Conservation (phyloP, 1,140 invertebrate genomes). For the Camponotus vicinus region DNA sequence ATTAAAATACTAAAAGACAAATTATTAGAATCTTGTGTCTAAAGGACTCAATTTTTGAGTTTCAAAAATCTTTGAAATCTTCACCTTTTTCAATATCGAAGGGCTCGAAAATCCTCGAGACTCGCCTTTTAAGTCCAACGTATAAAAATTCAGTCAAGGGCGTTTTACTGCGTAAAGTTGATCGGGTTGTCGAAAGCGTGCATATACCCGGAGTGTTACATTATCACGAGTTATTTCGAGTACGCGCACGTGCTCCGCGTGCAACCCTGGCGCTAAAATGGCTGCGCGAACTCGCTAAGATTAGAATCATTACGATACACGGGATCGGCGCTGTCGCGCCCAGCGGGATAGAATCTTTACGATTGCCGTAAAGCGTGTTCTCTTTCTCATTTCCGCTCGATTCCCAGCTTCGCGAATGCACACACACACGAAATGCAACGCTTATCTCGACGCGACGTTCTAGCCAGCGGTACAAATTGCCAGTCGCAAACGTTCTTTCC, state of each 20-base stretch:
- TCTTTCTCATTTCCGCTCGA: constrained; percentile 56
- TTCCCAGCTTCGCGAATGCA: constrained; percentile 33
- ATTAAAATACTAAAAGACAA: background rate
- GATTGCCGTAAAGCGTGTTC: constrained; percentile 63
- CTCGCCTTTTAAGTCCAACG: background rate
- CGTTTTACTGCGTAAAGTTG: background rate
- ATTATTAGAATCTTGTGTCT: background rate
- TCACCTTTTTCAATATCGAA: background rate
- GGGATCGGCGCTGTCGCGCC: background rate
- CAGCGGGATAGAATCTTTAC: constrained; percentile 70
- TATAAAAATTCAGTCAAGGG: background rate
- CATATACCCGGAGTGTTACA: constrained; percentile 14
- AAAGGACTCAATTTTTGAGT: background rate
- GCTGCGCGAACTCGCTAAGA: constrained; percentile 50
- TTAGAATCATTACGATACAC: constrained; percentile 68
- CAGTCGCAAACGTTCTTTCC: background rate
- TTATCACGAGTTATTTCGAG: constrained; percentile 55
- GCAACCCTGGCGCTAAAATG: constrained; percentile 13
- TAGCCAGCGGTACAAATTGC: constrained; percentile 42
- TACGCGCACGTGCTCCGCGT: constrained; percentile 12
- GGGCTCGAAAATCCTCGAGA: no score
- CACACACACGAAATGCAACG: background rate
- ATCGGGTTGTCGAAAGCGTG: background rate
- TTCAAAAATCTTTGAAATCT: background rate
- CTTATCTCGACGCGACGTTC: constrained; percentile 58